Conservation (phyloP, 2,888 invertebrate species). For the Ochlodes sylvanus region DNA sequence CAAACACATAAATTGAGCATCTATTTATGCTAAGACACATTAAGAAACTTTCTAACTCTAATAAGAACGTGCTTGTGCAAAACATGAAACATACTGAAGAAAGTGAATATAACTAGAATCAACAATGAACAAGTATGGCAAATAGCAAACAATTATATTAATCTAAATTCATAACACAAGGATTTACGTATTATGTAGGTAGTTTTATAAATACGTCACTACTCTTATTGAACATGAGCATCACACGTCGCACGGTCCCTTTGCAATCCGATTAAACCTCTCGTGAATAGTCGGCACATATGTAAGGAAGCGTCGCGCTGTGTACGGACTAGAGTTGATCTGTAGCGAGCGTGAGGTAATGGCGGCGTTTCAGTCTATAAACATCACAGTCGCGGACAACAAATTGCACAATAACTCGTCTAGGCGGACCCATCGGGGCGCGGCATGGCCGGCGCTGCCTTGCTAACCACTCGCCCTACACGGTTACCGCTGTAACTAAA, state of each 20-base stretch:
- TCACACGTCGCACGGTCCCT: slow-evolving; percentile 58
- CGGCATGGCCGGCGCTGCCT: slow-evolving; percentile 59
- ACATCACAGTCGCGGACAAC: slow-evolving; percentile 88
- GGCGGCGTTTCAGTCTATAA: slow-evolving; percentile 87
- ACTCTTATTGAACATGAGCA: slow-evolving; percentile 66
- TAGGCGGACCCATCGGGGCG: slow-evolving; percentile 66
- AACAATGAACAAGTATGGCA: slow-evolving; percentile 81
- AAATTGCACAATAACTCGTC: slow-evolving; percentile 83
- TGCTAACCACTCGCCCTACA: slow-evolving; percentile 63
- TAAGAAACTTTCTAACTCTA: slow-evolving; percentile 59
- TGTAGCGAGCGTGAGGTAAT: slow-evolving; percentile 84
- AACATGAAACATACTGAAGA: slow-evolving; percentile 59
- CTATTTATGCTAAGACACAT: slow-evolving; percentile 67
- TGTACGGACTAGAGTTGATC: slow-evolving; percentile 79
- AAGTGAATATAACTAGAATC: slow-evolving; percentile 69
- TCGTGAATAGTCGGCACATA: slow-evolving; percentile 27
- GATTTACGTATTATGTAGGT: slow-evolving; percentile 52
- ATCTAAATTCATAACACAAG: slow-evolving; percentile 71
- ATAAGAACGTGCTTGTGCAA: slow-evolving; percentile 77
- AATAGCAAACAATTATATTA: slow-evolving; percentile 69
- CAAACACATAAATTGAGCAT: slow-evolving; percentile 77
- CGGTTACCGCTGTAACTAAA: slow-evolving; percentile 69
- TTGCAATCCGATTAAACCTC: slow-evolving; percentile 35
- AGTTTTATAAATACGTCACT: slow-evolving; percentile 64
- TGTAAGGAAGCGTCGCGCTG: slow-evolving; percentile 60